Evolutionary conservation across 2,113 vertebrate species (phyloP), one percentile per base, ranked within the genome.

Genomic region (Neoarius graeffei): DNA sequence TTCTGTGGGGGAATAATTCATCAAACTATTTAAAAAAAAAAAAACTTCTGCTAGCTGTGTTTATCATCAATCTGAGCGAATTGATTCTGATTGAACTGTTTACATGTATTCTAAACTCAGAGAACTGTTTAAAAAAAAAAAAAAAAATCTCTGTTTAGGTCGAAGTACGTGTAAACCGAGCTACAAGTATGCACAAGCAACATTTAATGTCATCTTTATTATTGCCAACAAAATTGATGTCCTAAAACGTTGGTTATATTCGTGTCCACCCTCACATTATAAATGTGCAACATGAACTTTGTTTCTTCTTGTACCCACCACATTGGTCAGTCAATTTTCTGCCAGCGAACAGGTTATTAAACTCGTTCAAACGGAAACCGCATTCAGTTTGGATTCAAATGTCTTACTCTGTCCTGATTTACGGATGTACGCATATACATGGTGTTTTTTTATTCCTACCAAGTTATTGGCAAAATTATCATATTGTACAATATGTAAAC

Each of bases 11-110:
- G 57, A 23, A 69, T 69, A n/a, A 79, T 56, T 80, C 35, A 17
- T 69, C 30, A 59, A 57, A 50, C 4, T 69, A 27, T 81, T 50
- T 1, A 1, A 42, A 42, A 42, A 42, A 42, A 42, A 56, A 54
- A 7, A 30, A 71, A 14, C 52, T 5, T 5, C 54, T 30, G 54
- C 14, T 52, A 66, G 60, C 5, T 17, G 48, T 84, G 82, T 84
- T 84, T 84, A 84, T 84, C 82, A 84, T 84, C 62, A 82, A 6
- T 82, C 80, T 62, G 80, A 62, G 10, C 56, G 30, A 60, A 82
- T 42, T 62, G 9, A 27, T 84, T 54, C 82, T 10, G 48, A 84
- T 25, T 27, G 48, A 67, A 67, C 7, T 84, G 62, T 83, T 67
- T 83, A 83, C 82, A 52, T 83, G 82, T 67, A 15, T 48, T 14